Percentiles rank a stretch among this genome's conserved stretches.
Evolutionary conservation across 2,888 invertebrate species (phyloP).

Genomic region (Digitonthophagus gazella): DNA sequence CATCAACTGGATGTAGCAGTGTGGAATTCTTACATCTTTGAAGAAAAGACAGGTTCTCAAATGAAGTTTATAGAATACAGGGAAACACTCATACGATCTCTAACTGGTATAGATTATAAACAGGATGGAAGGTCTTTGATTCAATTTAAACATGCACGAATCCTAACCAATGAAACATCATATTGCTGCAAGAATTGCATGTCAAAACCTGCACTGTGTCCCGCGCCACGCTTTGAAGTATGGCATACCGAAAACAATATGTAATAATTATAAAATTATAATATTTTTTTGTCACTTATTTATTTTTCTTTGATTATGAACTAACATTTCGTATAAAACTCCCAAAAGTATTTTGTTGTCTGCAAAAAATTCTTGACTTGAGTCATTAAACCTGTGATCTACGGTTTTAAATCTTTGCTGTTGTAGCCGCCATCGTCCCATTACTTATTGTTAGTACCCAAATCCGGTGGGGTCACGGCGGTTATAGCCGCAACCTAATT

Average conservation of each 20-base stretch:
- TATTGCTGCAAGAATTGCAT: conserved; percentile 32
- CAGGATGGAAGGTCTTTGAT: conserved; percentile 31
- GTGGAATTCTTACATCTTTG: conserved; percentile 38
- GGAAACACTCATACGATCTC: conserved; percentile 32
- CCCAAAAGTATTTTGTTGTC: conserved; percentile 23
- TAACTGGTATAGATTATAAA: conserved; percentile 33
- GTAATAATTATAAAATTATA: conserved; percentile 32
- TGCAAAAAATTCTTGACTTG: conserved; percentile 23
- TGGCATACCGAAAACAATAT: conserved; percentile 31
- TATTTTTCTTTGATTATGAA: conserved; percentile 28
- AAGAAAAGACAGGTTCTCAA: conserved; percentile 32
- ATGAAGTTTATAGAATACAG: conserved; percentile 32
- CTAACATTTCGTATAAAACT: too few relatives aligned
- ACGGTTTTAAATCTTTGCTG: conserved; percentile 17
- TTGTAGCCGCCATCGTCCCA: conserved; percentile 16
- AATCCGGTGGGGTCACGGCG: conserved; percentile 12
- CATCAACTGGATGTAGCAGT: conserved; percentile 38
- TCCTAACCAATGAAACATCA: conserved; percentile 32
- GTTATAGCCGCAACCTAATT: too few relatives aligned
- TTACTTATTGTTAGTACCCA: neutral
- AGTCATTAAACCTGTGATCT: conserved; percentile 20
- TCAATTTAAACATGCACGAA: conserved; percentile 29
- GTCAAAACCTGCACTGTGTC: conserved; percentile 30
- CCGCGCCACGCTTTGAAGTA: conserved; percentile 29
- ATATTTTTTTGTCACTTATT: conserved; percentile 29